These are phyloP conservation scores for Amiota communis DNA, from an alignment of 2,888 invertebrate species.

Conservation along the genomic window DNA sequence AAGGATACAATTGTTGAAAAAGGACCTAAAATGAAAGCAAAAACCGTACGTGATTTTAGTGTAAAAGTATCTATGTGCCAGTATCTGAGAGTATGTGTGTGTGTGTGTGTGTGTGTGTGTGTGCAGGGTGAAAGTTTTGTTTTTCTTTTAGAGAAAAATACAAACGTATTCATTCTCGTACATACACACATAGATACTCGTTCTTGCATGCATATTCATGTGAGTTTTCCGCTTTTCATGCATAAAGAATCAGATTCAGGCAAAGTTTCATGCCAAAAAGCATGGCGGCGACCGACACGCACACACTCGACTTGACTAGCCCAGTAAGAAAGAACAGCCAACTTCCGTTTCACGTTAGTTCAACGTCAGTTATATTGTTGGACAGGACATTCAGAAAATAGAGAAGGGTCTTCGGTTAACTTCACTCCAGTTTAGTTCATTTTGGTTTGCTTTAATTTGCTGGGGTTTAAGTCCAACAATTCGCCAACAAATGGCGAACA, in stretches of 20 bases:
- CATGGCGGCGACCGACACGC: slow-evolving; percentile 30
- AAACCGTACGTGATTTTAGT: neutral
- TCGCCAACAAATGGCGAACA: slow-evolving; percentile 7
- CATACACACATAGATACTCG: neutral
- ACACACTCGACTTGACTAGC: neutral
- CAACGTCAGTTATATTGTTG: slow-evolving; percentile 6
- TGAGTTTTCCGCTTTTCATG: slow-evolving; percentile 61
- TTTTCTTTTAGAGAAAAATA: no score
- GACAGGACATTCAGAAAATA: slow-evolving; percentile 23
- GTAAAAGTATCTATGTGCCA: neutral
- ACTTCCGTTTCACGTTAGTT: slow-evolving; percentile 48
- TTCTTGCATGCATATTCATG: slow-evolving; percentile 51
- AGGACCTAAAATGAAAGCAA: neutral
- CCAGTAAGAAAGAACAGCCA: slow-evolving; percentile 32
- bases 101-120: no score
- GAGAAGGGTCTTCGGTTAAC: neutral
- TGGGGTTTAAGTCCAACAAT: slow-evolving; percentile 22
- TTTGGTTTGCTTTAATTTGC: slow-evolving; percentile 17
- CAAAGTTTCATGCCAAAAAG: slow-evolving; percentile 3
- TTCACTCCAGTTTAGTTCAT: neutral
- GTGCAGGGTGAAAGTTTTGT: slow-evolving; percentile 26
- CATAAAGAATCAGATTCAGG: slow-evolving; percentile 29
- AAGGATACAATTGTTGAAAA: neutral
- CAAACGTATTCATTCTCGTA: no score
- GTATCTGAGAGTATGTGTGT: neutral